These are phyloP conservation scores for Gonatopus flavifemur DNA, from an alignment of 1,140 invertebrate genomes.

Conservation along the genomic window DNA sequence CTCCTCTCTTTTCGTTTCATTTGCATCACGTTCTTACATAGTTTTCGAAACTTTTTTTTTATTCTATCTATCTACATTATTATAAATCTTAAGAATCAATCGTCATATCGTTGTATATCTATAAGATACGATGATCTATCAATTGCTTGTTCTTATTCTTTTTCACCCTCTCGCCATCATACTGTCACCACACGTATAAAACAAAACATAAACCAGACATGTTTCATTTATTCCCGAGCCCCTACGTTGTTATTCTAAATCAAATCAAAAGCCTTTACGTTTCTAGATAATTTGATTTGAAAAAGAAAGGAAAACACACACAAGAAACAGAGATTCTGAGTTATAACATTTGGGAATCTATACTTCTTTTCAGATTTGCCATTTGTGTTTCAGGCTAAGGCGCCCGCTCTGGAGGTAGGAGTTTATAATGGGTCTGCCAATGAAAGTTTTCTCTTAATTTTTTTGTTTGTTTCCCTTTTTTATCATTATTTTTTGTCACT, in stretches of 20 bases:
- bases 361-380: slow-evolving; percentile 47
- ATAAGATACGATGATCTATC: neutral
- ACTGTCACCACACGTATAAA: no score
- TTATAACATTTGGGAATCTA: no score
- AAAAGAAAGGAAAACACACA: no score
- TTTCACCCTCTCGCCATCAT: slow-evolving; percentile 6
- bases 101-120: neutral
- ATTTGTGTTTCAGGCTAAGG: slow-evolving; percentile 59
- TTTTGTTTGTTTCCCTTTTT: slow-evolving; percentile 21
- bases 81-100: no score
- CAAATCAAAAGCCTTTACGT: no score
- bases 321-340: no score
- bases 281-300: no score
- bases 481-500: slow-evolving; percentile 10
- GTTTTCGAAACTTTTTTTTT: neutral
- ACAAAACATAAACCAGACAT: no score
- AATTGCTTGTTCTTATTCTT: slow-evolving; percentile 11
- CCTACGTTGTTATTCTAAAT: no score
- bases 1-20: neutral
- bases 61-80: neutral
- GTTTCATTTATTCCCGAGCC: no score
- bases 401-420: slow-evolving; percentile 56
- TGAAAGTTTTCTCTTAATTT: slow-evolving; percentile 27
- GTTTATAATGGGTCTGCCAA: slow-evolving; percentile 37
- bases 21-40: neutral